A percentile compares a stretch with the other conserved stretches of the same genome.
Evolutionary conservation across 2,888 invertebrate genomes (phyloP).

Genomic region (Baccha elongata): DNA sequence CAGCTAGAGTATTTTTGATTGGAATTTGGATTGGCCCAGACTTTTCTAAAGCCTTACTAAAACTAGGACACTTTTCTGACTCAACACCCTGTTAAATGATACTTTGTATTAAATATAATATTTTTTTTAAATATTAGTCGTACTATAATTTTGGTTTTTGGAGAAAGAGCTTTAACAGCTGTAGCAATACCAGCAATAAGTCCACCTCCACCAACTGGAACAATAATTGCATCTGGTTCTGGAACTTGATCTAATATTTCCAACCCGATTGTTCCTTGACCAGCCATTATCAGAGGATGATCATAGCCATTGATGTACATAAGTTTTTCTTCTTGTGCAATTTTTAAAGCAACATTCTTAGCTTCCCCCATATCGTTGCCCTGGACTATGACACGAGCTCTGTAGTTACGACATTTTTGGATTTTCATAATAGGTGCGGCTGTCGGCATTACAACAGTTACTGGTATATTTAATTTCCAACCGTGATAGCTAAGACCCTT

Average conservation of each 20-base stretch:
- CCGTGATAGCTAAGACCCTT: slow-evolving; percentile 90
- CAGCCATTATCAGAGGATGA: slow-evolving; percentile 97
- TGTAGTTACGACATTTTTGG: slow-evolving; percentile 91
- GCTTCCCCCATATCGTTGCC: slow-evolving; percentile 94
- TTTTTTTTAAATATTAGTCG: slow-evolving; percentile 81
- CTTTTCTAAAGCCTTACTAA: slow-evolving; percentile 87
- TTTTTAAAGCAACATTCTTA: slow-evolving; percentile 89
- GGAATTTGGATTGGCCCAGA: slow-evolving; percentile 87
- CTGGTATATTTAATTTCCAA: slow-evolving; percentile 86
- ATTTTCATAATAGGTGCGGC: slow-evolving; percentile 98
- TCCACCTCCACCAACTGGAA: slow-evolving; percentile 96
- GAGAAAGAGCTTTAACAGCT: slow-evolving; percentile 93
- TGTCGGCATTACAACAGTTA: slow-evolving; percentile 97
- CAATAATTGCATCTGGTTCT: slow-evolving; percentile 93
- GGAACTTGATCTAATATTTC: slow-evolving; percentile 96
- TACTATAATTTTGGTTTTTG: slow-evolving; percentile 92
- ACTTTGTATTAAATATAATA: neutral
- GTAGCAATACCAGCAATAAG: slow-evolving; percentile 95
- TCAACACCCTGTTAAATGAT: slow-evolving; percentile 89
- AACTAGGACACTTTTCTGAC: slow-evolving; percentile 95
- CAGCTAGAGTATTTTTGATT: slow-evolving; percentile 90
- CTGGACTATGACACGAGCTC: slow-evolving; percentile 89
- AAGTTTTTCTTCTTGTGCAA: slow-evolving; percentile 88
- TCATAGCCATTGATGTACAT: slow-evolving; percentile 97
- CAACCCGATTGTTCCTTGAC: slow-evolving; percentile 96